A percentile compares a stretch with the other conserved stretches of the same genome.
phyloP scores from a whole-genome alignment of 1,140 invertebrate species.

The Nylanderia fulva region DNA sequence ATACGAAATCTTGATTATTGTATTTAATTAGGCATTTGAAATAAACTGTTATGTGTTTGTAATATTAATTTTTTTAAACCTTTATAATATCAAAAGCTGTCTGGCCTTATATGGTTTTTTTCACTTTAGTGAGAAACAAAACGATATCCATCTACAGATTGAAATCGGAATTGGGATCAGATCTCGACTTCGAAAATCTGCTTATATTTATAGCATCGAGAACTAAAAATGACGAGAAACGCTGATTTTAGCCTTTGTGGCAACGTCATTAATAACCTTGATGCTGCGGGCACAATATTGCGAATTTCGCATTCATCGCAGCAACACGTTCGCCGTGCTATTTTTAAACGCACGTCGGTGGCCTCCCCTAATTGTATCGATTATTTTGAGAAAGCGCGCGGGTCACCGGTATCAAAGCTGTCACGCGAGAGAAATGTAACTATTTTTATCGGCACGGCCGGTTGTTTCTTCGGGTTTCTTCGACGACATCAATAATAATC shows the following conservation, averaged over 20 bases:
- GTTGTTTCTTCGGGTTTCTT: neutral
- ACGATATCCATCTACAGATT: neutral
- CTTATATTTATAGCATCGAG: neutral
- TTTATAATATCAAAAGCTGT: neutral
- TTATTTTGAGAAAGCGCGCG: slow-evolving; percentile 35
- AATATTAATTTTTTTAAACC: neutral
- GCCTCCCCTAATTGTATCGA: slow-evolving; percentile 46
- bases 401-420: neutral
- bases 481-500: slow-evolving; percentile 5
- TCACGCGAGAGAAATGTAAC: neutral
- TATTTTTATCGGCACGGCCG: neutral
- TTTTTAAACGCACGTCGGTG: slow-evolving; percentile 41
- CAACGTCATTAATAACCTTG: slow-evolving; percentile 22
- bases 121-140: neutral
- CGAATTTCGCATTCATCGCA: slow-evolving; percentile 17
- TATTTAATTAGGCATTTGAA: neutral
- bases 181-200: neutral
- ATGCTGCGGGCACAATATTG: neutral
- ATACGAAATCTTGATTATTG: too few relatives aligned
- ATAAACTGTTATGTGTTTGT: neutral
- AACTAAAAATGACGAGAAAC: neutral
- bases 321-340: slow-evolving; percentile 13
- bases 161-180: neutral
- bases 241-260: neutral
- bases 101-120: neutral